Evolutionary conservation across 2,888 invertebrate genomes (phyloP).

Genomic region (Zonitis immaculata): DNA sequence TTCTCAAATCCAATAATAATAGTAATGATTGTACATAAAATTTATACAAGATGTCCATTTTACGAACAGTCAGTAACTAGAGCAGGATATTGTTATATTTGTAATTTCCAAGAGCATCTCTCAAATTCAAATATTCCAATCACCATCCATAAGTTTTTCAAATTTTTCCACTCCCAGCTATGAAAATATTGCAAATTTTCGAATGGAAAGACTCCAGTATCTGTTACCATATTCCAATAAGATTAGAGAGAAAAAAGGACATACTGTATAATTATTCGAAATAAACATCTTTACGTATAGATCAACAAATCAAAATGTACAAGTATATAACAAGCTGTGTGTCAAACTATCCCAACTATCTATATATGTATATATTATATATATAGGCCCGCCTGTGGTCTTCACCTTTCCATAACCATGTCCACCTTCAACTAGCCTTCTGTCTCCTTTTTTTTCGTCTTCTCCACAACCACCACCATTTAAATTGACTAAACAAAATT

Average conservation of each 20-base stretch:
- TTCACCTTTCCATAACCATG: constrained; percentile 13
- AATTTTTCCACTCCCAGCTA: too few relatives aligned
- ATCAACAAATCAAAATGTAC: constrained; percentile 23
- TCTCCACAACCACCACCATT: too few relatives aligned
- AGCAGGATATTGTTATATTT: constrained; percentile 9
- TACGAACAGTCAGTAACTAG: not conserved
- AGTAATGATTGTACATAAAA: not conserved
- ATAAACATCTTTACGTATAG: constrained; percentile 18
- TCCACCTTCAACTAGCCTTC: not conserved
- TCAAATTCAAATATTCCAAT: too few relatives aligned
- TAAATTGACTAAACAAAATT: not conserved
- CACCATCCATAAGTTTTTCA: too few relatives aligned
- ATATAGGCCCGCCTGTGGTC: constrained; percentile 19
- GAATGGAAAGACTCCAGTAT: too few relatives aligned
- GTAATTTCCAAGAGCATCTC: too few relatives aligned
- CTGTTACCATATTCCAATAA: too few relatives aligned
- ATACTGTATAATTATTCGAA: too few relatives aligned
- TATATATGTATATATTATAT: too few relatives aligned
- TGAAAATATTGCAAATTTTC: too few relatives aligned
- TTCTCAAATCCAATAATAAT: constrained; percentile 9
- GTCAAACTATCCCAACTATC: constrained; percentile 2
- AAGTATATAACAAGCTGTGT: not conserved
- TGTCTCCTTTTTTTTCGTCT: too few relatives aligned
- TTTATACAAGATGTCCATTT: not conserved
- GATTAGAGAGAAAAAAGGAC: too few relatives aligned